Conservation (phyloP, 2,797 vertebrate genomes). For the Australoheros facetus region DNA sequence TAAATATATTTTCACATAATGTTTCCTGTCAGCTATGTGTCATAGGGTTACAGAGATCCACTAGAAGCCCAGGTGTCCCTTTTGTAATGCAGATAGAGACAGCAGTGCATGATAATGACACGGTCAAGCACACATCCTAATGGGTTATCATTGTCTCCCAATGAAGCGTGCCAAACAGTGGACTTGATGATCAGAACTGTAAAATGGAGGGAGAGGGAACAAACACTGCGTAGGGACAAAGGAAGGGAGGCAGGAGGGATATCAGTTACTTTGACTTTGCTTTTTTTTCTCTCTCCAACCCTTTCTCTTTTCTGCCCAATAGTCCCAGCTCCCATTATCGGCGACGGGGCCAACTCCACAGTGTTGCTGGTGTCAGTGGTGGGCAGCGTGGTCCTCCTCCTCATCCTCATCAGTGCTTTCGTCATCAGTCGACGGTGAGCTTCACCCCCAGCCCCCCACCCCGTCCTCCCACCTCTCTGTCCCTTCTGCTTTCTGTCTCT, state of each 20-base stretch:
- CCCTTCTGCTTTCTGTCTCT: constrained; percentile 51
- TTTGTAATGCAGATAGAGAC: constrained; percentile 70
- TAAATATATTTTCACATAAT: constrained; percentile 1
- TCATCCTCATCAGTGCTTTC: constrained; percentile 95
- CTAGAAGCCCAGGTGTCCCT: constrained; percentile 57
- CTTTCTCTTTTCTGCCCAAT: constrained; percentile 11
- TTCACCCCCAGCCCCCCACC: not conserved
- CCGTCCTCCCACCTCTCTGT: not conserved
- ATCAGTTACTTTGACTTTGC: constrained; percentile 47
- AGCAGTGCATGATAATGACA: constrained; percentile 59
- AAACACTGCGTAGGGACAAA: constrained; percentile 20
- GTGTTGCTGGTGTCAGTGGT: constrained; percentile 94
- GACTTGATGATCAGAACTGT: constrained; percentile 37
- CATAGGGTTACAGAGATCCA: not conserved
- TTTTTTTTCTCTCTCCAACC: constrained; percentile 26
- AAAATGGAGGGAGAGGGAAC: constrained; percentile 36
- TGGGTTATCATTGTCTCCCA: constrained; percentile 58
- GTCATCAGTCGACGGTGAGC: constrained; percentile 97
- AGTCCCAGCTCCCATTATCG: constrained; percentile 96
- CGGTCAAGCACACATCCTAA: constrained; percentile 61
- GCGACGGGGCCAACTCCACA: constrained; percentile 94
- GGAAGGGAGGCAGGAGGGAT: not conserved
- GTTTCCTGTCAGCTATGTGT: constrained; percentile 2
- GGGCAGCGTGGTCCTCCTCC: constrained; percentile 93
- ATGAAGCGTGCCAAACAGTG: constrained; percentile 29